A percentile compares a stretch with the other conserved stretches of the same genome.
These are phyloP conservation scores for Piprites chloris DNA, from an alignment of 2,113 vertebrate species.

Conservation along the genomic window DNA sequence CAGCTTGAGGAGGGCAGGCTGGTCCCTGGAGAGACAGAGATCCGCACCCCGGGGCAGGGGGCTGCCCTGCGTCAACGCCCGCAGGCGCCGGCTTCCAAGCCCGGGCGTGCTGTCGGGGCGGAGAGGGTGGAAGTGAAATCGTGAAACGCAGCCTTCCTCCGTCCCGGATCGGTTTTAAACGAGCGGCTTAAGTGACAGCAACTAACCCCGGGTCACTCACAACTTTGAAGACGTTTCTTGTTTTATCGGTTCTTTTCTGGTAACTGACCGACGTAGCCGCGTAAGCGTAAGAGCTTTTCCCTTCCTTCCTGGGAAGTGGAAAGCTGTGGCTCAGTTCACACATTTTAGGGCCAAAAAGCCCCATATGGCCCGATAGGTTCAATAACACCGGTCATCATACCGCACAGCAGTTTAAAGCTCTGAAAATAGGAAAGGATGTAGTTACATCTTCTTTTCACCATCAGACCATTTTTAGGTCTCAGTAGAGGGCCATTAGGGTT, in stretches of 20 bases:
- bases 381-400: fast-evolving
- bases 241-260: not conserved
- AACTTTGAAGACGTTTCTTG: too few relatives aligned
- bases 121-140: not conserved
- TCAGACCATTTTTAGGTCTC: not conserved
- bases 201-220: fast-evolving
- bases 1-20: not conserved
- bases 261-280: not conserved
- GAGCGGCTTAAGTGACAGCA: not conserved
- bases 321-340: not conserved
- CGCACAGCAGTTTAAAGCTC: not conserved
- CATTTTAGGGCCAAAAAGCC: not conserved
- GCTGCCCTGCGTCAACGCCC: fast-evolving
- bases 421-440: not conserved
- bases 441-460: fast-evolving
- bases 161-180: too few relatives aligned
- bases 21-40: not conserved
- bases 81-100: not conserved
- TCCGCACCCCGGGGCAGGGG: not conserved
- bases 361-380: fast-evolving
- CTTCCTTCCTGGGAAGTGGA: not conserved
- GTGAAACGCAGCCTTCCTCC: not conserved
- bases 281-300: fast-evolving
- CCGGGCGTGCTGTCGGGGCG: not conserved
- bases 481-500: not conserved